A percentile compares a stretch with the other conserved stretches of the same genome.
Conservation (phyloP, 1,140 invertebrate species). For the Oryctes rhinoceros region DNA sequence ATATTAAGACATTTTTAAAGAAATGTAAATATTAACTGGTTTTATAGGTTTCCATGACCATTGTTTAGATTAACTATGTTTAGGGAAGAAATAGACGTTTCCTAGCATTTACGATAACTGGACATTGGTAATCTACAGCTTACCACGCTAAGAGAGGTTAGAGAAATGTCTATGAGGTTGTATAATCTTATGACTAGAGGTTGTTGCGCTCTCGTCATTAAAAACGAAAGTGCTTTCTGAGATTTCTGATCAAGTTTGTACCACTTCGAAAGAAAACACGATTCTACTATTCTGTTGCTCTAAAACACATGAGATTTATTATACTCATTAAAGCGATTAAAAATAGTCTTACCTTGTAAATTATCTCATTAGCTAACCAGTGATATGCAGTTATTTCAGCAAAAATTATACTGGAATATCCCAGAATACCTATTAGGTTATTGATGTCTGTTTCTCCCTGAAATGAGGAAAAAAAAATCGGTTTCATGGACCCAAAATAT, state of each 20-base stretch:
- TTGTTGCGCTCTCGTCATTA: conserved; percentile 1
- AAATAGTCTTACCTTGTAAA: neutral
- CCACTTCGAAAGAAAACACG: neutral
- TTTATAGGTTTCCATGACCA: no score
- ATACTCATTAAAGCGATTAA: no score
- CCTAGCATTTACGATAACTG: no score
- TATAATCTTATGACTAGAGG: neutral
- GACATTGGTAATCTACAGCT: neutral
- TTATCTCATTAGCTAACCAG: conserved; percentile 11
- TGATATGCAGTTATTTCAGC: neutral
- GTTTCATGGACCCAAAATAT: no score
- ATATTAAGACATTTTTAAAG: no score
- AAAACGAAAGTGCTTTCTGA: neutral
- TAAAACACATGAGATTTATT: neutral
- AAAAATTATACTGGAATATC: neutral
- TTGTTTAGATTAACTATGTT: no score
- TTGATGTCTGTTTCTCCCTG: neutral
- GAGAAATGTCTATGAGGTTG: conserved; percentile 1
- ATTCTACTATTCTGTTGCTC: neutral
- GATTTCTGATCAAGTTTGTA: neutral
- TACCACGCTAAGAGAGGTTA: neutral
- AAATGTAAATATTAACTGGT: no score
- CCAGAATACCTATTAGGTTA: neutral
- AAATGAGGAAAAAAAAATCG: neutral
- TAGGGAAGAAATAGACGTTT: no score